phyloP scores from a whole-genome alignment of 2,888 invertebrate genomes.

The Willowsia nigromaculata region DNA sequence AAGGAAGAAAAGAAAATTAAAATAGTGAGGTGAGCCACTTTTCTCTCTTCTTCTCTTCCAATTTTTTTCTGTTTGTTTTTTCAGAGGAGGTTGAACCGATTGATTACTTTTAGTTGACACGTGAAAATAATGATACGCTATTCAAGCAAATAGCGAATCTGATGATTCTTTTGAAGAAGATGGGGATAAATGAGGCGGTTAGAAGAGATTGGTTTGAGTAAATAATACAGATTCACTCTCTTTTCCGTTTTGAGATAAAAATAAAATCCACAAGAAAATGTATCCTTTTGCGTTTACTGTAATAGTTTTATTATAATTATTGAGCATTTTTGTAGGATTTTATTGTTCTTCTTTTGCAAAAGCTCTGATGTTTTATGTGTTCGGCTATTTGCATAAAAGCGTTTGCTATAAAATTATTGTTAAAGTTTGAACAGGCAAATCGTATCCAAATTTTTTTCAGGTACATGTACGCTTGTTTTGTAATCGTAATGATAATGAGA shows the following conservation, averaged over 20 bases:
- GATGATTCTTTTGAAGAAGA: too few relatives aligned
- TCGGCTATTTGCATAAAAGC: background rate
- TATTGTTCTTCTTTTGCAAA: background rate
- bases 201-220: too few relatives aligned
- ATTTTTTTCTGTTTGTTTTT: background rate
- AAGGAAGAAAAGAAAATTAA: background rate
- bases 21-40: slow-evolving; percentile 23
- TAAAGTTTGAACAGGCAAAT: background rate
- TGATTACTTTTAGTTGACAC: background rate
- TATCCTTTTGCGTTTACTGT: too few relatives aligned
- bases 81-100: background rate
- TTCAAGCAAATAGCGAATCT: too few relatives aligned
- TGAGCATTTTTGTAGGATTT: background rate
- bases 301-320: background rate
- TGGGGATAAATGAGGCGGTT: too few relatives aligned
- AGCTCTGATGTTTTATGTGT: background rate
- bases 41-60: background rate
- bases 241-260: too few relatives aligned
- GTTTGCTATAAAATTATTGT: background rate
- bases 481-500: slow-evolving; percentile 13
- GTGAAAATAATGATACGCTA: background rate
- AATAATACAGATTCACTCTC: too few relatives aligned
- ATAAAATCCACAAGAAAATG: too few relatives aligned
- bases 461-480: background rate
- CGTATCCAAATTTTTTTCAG: background rate